phyloP scores from a whole-genome alignment of 1,140 invertebrate genomes.

The Protaetia brevitarsis region DNA sequence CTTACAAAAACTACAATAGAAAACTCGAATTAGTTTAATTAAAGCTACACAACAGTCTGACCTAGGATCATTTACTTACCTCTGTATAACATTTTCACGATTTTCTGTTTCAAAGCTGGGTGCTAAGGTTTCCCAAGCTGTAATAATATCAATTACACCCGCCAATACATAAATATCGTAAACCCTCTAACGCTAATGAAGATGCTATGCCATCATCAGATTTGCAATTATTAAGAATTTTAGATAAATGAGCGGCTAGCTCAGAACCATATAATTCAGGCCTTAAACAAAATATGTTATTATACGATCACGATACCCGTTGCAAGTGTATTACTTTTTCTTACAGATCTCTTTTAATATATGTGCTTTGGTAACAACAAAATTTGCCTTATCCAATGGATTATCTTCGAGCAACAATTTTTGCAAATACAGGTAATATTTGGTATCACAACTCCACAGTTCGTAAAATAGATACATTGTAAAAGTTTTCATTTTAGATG shows the following conservation, averaged over 20 bases:
- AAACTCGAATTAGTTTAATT: not conserved
- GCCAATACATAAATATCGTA: conserved; percentile 56
- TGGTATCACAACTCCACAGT: conserved; percentile 53
- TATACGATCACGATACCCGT: conserved; percentile 26
- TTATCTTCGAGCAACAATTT: conserved; percentile 44
- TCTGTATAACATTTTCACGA: conserved; percentile 47
- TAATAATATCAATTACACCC: conserved; percentile 56
- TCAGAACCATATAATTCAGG: conserved; percentile 59
- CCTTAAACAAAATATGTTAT: conserved; percentile 44
- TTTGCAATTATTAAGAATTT: conserved; percentile 57
- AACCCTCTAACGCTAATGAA: conserved; percentile 56
- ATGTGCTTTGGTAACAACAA: conserved; percentile 49
- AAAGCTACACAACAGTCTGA: not conserved
- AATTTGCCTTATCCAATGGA: conserved; percentile 41
- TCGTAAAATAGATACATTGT: conserved; percentile 54
- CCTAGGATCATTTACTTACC: conserved; percentile 32
- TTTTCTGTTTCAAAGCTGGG: conserved; percentile 51
- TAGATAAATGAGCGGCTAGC: conserved; percentile 58
- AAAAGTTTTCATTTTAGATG: conserved; percentile 49
- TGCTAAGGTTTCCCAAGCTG: conserved; percentile 57
- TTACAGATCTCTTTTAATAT: conserved; percentile 52
- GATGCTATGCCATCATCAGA: conserved; percentile 50
- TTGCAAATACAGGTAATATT: conserved; percentile 54
- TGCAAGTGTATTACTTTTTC: conserved; percentile 36
- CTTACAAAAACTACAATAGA: not conserved